A percentile compares a stretch with the other conserved stretches of the same genome.
Conservation (phyloP, 2,113 vertebrate genomes). For the Panthera tigris region DNA sequence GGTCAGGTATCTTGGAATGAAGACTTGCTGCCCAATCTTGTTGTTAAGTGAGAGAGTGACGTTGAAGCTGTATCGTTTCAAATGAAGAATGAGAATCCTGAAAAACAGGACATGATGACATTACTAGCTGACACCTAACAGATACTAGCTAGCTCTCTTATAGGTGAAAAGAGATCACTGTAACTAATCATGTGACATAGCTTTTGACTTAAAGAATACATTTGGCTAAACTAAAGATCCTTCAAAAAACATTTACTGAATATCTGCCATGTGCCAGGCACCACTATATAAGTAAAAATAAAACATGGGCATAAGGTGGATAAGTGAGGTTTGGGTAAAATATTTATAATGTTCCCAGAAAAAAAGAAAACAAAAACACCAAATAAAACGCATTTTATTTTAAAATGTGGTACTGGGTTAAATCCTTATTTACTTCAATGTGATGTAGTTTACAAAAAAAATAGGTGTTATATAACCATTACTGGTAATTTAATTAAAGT, state of each 20-base stretch:
- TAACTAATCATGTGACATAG: not conserved
- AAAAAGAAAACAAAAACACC: not conserved
- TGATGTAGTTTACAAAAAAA: not conserved
- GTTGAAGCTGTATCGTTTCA: slow-evolving; percentile 98
- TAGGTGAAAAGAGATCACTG: not conserved
- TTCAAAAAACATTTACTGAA: slow-evolving; percentile 45
- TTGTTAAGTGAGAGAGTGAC: slow-evolving; percentile 96
- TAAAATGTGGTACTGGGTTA: slow-evolving; percentile 5
- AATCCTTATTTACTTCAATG: slow-evolving; percentile 21
- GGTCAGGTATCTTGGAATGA: slow-evolving; percentile 96
- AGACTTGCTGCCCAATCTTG: slow-evolving; percentile 97
- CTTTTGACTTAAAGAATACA: slow-evolving; percentile 19
- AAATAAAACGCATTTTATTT: slow-evolving; percentile 39
- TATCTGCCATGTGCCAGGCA: not conserved
- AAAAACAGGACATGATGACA: slow-evolving; percentile 40
- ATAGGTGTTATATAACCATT: not conserved
- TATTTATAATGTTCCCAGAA: not conserved
- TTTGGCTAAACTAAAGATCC: not conserved
- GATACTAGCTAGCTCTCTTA: not conserved
- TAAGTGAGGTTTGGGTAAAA: slow-evolving; percentile 13
- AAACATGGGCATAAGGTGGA: not conserved
- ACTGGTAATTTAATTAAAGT: not conserved
- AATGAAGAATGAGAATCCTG: slow-evolving; percentile 97
- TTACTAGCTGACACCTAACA: not conserved
- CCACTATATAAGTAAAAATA: slow-evolving; percentile 32